Evolutionary conservation across 1,140 invertebrate genomes (phyloP).

Genomic region (Drosophila albomicans): DNA sequence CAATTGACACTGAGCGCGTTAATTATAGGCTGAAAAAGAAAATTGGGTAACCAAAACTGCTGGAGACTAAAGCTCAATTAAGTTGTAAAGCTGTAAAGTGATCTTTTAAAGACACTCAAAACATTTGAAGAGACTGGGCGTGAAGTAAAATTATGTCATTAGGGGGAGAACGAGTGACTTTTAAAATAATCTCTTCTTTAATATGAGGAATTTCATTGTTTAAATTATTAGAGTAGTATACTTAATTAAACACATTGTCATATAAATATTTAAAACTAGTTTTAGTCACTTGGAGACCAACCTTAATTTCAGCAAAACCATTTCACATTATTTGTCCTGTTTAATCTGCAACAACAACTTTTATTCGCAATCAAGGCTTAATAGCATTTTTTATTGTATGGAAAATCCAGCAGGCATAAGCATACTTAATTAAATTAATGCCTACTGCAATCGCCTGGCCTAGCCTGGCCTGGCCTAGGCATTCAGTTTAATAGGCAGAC

Average conservation of each 20-base stretch:
- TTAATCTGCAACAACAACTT: not conserved
- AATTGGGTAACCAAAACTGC: slow-evolving; percentile 45
- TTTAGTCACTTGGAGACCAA: no score
- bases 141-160: not conserved
- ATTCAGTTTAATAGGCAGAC: slow-evolving; percentile 8
- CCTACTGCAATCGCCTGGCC: not conserved
- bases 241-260: no score
- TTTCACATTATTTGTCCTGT: not conserved
- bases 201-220: no score
- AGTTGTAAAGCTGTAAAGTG: slow-evolving; percentile 5
- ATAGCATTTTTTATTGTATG: not conserved
- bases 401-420: not conserved
- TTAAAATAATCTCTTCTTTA: no score
- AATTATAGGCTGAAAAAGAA: slow-evolving; percentile 59
- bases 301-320: not conserved
- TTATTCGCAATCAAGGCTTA: not conserved
- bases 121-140: not conserved
- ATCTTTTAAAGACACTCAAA: not conserved
- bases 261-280: no score
- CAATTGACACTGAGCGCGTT: slow-evolving; percentile 63
- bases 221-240: no score
- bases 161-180: not conserved
- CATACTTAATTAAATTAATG: slow-evolving; percentile 1
- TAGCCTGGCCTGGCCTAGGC: not conserved
- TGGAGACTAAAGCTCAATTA: slow-evolving; percentile 33